Evolutionary conservation across 2,888 invertebrate species (phyloP), one percentile per base, ranked within the genome.

Genomic region (Liposcelis brunnea): DNA sequence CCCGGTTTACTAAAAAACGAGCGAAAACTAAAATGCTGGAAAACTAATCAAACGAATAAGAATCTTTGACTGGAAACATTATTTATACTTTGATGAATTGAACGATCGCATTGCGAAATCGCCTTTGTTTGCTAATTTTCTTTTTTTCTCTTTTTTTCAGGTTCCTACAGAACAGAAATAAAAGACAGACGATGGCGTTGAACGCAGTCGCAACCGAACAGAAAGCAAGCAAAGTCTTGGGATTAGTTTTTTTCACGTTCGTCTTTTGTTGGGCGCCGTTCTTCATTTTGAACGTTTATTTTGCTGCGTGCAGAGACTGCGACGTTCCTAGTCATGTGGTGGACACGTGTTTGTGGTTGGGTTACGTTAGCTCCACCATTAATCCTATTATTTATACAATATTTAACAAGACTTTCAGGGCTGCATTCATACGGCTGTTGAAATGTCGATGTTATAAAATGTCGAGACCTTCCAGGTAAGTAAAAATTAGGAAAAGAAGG

Each of bases 331-430:
- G 73, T 19, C 74, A 78, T 61, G 74, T 83, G 46, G 80, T 83
- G 49, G 78, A 83, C 57, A 76, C 83, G 43, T 89, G 86, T 56
- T 69, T 90, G 2, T 93, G 91, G 91, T 66, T 93, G 53, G 91
- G 91, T 50, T 91, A 90, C 66, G 81, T 86, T 50, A 86, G 86
- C 43, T 89, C 87, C 16, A 89, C 87, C 50, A 85, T 93, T 61
- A 91, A 93, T 64, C 91, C 91, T 6, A 80, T 91, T 56, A 90
- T 91, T 60, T 91, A 93, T 64, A 91, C 91, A 2, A 77, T 89
- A 45, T 93, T 93, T 69, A 91, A 91, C 64, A 74, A 79, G 52
- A 84, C 85, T 11, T 91, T 91, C 66, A 70, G 90, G 42, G 80
- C 83, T 11, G 85, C 87, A 1, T 89, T 89, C 60, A 74, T 83